These are phyloP conservation scores for Sitta carolinensis DNA, from an alignment of 2,797 vertebrate species.

Conservation along the genomic window DNA sequence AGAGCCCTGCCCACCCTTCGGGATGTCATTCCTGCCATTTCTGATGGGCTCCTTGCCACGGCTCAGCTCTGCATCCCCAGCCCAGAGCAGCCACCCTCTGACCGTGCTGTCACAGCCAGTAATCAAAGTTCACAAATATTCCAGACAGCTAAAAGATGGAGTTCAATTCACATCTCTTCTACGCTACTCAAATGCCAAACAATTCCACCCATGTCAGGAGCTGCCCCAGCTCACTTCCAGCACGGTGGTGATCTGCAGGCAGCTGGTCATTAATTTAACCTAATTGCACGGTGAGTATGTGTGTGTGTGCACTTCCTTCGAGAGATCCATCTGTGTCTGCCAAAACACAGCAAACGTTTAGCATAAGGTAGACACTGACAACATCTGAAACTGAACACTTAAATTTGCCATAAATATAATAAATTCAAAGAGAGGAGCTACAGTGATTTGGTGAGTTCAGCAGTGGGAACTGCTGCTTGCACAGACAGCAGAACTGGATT, in stretches of 20 bases:
- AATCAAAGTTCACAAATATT: not conserved
- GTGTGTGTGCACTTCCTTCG: not conserved
- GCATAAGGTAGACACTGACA: not conserved
- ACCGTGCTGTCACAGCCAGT: fast-evolving
- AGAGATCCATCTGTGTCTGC: not conserved
- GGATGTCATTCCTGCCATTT: not conserved
- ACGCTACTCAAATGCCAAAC: not conserved
- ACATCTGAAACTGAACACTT: not conserved
- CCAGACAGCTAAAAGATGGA: not conserved
- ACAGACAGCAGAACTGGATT: not conserved
- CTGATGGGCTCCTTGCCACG: fast-evolving
- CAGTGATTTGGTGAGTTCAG: not conserved
- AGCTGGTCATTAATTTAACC: not conserved
- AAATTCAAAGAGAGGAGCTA: not conserved
- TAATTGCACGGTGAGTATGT: not conserved
- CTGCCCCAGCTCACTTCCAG: not conserved
- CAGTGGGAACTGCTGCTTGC: not conserved
- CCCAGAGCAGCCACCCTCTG: not conserved
- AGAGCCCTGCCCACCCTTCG: not conserved
- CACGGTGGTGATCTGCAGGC: fast-evolving
- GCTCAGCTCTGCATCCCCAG: not conserved
- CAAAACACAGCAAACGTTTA: not conserved
- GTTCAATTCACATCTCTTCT: not conserved
- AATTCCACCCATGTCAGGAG: not conserved
- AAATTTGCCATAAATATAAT: not conserved